These are phyloP conservation scores for Syrphus vitripennis DNA, from an alignment of 2,888 invertebrate species.

Conservation along the genomic window DNA sequence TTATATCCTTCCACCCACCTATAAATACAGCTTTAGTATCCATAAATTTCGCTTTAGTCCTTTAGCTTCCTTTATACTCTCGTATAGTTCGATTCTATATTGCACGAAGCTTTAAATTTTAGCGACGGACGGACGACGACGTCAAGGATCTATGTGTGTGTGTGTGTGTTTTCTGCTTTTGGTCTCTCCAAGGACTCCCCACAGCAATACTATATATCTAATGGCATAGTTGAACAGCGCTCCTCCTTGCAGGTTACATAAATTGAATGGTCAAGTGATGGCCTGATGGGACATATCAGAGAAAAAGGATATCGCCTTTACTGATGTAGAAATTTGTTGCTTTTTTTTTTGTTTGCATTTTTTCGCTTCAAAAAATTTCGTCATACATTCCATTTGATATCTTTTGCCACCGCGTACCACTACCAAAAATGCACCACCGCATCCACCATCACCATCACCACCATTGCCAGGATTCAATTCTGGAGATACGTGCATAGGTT, in stretches of 20 bases:
- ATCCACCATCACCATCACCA: background rate
- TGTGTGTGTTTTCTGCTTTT: background rate
- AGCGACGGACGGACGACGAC: background rate
- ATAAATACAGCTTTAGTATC: slow-evolving; percentile 64
- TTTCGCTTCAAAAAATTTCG: slow-evolving; percentile 20
- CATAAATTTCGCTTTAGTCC: slow-evolving; percentile 61
- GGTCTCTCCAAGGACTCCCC: slow-evolving; percentile 26
- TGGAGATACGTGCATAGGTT: slow-evolving; percentile 63
- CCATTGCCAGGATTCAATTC: slow-evolving; percentile 17
- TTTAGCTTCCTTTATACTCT: slow-evolving; percentile 12
- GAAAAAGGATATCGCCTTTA: slow-evolving; percentile 57
- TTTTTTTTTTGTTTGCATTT: slow-evolving; percentile 1
- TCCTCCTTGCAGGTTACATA: slow-evolving; percentile 56
- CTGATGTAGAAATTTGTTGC: background rate
- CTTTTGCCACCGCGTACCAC: background rate
- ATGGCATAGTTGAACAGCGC: background rate
- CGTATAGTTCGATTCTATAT: slow-evolving; percentile 7
- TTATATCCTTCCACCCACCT: slow-evolving; percentile 25
- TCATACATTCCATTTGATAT: slow-evolving; percentile 37
- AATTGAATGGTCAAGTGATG: slow-evolving; percentile 69
- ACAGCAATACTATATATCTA: background rate
- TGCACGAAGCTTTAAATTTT: slow-evolving; percentile 55
- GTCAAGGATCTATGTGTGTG: background rate
- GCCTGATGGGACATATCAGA: slow-evolving; percentile 62
- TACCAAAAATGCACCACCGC: too few relatives aligned